Percentiles rank a stretch among this genome's conserved stretches.
Evolutionary conservation across 2,888 invertebrate species (phyloP).

Genomic region (Pycnomerus fuliginosus): DNA sequence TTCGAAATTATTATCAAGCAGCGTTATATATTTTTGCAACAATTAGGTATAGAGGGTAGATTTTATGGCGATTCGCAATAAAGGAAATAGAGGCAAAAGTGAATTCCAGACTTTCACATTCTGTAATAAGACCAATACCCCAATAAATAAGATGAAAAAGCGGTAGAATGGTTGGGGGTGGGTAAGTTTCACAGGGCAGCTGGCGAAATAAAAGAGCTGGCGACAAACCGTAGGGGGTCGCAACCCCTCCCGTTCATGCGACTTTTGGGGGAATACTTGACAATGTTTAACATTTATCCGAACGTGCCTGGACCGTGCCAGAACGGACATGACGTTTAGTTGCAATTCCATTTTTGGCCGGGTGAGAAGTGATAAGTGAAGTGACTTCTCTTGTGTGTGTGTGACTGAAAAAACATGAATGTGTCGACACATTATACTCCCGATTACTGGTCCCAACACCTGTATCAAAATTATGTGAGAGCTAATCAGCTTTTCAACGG

Average conservation of each 20-base stretch:
- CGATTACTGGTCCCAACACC: constrained; percentile 45
- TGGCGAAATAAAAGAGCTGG: constrained; percentile 53
- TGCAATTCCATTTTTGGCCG: constrained; percentile 32
- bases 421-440: constrained; percentile 43
- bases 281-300: constrained; percentile 53
- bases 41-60: neutral
- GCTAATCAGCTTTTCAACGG: constrained; percentile 23
- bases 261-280: constrained; percentile 51
- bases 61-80: neutral
- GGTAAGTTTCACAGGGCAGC: constrained; percentile 52
- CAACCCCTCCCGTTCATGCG: constrained; percentile 49
- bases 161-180: constrained; percentile 49
- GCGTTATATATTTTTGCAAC: no score
- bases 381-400: no score
- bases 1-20: no score
- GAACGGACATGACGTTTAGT: constrained; percentile 42
- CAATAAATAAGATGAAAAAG: constrained; percentile 53
- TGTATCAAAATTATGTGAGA: constrained; percentile 23
- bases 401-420: constrained; percentile 40
- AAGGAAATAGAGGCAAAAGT: constrained; percentile 11
- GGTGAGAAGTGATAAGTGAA: constrained; percentile 22
- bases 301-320: constrained; percentile 49
- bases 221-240: constrained; percentile 52
- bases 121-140: constrained; percentile 42
- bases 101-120: constrained; percentile 42